Evolutionary conservation across 2,888 invertebrate genomes (phyloP).

Genomic region (Lamproptera curius): DNA sequence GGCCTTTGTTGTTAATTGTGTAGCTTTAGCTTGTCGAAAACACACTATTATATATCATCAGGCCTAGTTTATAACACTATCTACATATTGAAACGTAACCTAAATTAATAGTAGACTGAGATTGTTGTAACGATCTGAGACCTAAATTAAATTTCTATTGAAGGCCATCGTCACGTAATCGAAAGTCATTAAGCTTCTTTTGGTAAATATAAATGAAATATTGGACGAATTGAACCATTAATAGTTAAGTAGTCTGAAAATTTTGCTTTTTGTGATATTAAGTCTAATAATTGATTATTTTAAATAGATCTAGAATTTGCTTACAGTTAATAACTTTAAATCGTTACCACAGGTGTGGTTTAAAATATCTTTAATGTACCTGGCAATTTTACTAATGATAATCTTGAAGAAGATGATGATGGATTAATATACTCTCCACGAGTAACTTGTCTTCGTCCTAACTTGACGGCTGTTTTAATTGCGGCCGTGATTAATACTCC

Average conservation of each 20-base stretch:
- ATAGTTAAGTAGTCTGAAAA: no score
- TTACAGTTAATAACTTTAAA: background rate
- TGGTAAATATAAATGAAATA: no score
- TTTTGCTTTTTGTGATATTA: background rate
- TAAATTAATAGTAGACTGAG: no score
- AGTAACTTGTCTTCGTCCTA: constrained; percentile 14
- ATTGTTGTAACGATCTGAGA: no score
- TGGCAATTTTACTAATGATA: background rate
- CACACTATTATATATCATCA: no score
- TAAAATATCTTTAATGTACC: background rate
- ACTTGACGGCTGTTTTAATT: constrained; percentile 13
- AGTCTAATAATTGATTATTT: background rate
- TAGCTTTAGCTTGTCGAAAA: constrained; percentile 10
- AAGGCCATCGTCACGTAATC: no score
- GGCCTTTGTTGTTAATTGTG: constrained; percentile 14
- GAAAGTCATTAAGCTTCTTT: no score
- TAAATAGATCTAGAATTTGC: background rate
- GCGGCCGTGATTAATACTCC: constrained; percentile 12
- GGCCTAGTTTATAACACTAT: no score
- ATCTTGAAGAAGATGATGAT: background rate
- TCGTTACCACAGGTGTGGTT: background rate
- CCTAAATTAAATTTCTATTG: no score
- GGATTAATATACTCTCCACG: constrained; percentile 9
- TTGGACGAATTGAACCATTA: no score
- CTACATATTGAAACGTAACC: no score